phyloP scores from a whole-genome alignment of 1,140 invertebrate genomes.

The Trichonephila clavipes region DNA sequence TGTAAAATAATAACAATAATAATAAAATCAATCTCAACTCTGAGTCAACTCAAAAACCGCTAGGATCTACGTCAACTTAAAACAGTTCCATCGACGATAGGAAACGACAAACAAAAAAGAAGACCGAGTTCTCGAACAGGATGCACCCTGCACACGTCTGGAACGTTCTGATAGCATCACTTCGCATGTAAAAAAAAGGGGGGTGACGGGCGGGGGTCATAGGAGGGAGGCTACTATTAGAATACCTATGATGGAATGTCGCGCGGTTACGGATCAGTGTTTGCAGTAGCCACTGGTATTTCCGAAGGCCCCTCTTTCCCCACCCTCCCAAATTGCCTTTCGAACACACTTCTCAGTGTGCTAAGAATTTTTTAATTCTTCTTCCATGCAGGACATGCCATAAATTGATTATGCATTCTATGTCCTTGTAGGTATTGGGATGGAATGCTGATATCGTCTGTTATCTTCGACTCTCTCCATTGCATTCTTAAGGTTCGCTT shows the following conservation, averaged over 20 bases:
- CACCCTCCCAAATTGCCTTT: too few relatives aligned
- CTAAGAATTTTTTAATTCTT: constrained; percentile 32
- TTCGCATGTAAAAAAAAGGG: neutral
- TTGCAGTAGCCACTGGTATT: constrained; percentile 53
- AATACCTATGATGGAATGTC: constrained; percentile 57
- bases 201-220: neutral
- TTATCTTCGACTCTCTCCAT: neutral
- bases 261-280: constrained; percentile 57
- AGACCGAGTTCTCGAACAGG: neutral
- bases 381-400: constrained; percentile 36
- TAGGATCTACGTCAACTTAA: neutral
- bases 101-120: neutral
- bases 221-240: constrained; percentile 7
- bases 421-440: constrained; percentile 48
- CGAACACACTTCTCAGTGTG: neutral
- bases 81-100: neutral
- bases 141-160: constrained; percentile 1
- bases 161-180: constrained; percentile 29
- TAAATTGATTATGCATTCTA: constrained; percentile 58
- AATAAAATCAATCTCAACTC: neutral
- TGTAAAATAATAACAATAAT: too few relatives aligned
- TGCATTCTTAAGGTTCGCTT: neutral
- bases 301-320: neutral
- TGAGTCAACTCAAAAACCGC: neutral
- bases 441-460: constrained; percentile 24